These are phyloP conservation scores for Drosophila ambigua DNA, from an alignment of 1,140 invertebrate species.

Conservation along the genomic window DNA sequence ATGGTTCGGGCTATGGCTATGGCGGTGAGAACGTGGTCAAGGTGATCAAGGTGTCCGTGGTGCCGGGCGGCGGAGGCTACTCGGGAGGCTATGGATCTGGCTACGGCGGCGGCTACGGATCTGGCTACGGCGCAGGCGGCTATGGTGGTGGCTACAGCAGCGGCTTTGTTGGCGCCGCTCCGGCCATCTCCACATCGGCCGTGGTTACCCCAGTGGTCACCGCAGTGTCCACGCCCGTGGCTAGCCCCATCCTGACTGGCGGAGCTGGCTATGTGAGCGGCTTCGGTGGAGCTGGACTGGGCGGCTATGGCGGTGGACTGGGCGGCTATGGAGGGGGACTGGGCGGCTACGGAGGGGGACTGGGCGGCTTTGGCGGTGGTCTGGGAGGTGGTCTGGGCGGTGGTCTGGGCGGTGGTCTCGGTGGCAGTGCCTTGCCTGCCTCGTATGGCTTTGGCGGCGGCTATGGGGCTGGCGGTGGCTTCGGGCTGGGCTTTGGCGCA, in stretches of 20 bases:
- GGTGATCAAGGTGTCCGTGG: slow-evolving; percentile 71
- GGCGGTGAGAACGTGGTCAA: slow-evolving; percentile 70
- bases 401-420: slow-evolving; percentile 22
- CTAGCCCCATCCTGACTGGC: slow-evolving; percentile 50
- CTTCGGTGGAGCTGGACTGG: slow-evolving; percentile 40
- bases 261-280: slow-evolving; percentile 49
- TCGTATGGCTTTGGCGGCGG: slow-evolving; percentile 56
- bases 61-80: slow-evolving; percentile 43
- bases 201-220: slow-evolving; percentile 73
- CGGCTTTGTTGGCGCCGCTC: slow-evolving; percentile 64
- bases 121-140: slow-evolving; percentile 33
- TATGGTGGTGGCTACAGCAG: slow-evolving; percentile 50
- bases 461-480: slow-evolving; percentile 64
- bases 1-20: slow-evolving; percentile 41
- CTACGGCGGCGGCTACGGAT: slow-evolving; percentile 24
- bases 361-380: slow-evolving; percentile 29
- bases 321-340: slow-evolving; percentile 31
- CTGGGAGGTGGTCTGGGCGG: slow-evolving; percentile 21
- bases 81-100: slow-evolving; percentile 30
- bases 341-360: slow-evolving; percentile 22
- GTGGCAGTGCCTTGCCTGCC: slow-evolving; percentile 39
- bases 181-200: slow-evolving; percentile 65
- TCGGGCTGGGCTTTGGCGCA: slow-evolving; percentile 59
- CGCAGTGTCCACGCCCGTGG: slow-evolving; percentile 58
- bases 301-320: slow-evolving; percentile 17